Conservation (phyloP, 2,888 invertebrate species). For the Amphiduros pacificus region DNA sequence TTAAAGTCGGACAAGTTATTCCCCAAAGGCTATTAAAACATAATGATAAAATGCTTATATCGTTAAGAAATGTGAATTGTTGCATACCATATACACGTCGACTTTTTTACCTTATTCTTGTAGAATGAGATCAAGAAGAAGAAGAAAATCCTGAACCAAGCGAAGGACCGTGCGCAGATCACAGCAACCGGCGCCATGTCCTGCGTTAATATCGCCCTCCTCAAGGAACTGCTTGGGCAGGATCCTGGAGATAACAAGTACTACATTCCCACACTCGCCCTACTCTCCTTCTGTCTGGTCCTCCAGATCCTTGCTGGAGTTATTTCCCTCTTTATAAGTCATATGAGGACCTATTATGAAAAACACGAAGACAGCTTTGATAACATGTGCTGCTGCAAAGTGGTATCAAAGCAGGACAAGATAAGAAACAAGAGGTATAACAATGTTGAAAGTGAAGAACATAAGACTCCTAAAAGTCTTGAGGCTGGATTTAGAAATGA, state of each 20-base stretch:
- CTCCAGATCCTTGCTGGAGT: slow-evolving; percentile 2
- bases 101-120: too few relatives aligned
- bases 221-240: neutral
- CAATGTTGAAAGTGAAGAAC: neutral
- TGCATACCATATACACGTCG: too few relatives aligned
- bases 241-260: slow-evolving; percentile 1
- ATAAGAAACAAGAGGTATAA: neutral
- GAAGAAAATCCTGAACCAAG: neutral
- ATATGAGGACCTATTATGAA: neutral
- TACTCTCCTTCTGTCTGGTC: neutral
- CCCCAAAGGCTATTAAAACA: too few relatives aligned
- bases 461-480: neutral
- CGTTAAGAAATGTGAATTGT: too few relatives aligned
- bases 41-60: too few relatives aligned
- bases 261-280: neutral
- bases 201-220: neutral
- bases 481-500: too few relatives aligned
- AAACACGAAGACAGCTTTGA: slow-evolving; percentile 3
- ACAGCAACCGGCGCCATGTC: slow-evolving; percentile 14
- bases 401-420: neutral
- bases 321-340: neutral
- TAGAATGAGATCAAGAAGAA: slow-evolving; percentile 5
- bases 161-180: slow-evolving; percentile 10
- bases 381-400: neutral
- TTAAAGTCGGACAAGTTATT: too few relatives aligned